Evolutionary conservation across 2,888 invertebrate genomes (phyloP), one percentile per base, ranked within the genome.

Genomic region (Heteropelma amictum): DNA sequence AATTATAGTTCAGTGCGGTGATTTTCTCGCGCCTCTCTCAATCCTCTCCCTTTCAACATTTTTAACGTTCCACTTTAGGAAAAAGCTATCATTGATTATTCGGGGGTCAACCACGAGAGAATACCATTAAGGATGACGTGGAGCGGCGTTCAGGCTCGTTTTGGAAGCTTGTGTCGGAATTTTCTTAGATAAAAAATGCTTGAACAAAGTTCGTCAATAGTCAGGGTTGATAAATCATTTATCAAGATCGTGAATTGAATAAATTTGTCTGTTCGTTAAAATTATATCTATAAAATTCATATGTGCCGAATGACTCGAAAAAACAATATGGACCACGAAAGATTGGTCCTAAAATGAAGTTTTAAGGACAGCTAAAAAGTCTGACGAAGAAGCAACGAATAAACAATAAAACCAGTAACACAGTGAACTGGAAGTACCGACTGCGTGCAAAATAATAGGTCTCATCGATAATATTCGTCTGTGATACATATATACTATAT

Each of bases 11-110:
- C 19, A 30, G 30, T 40, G 40, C 19, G 19, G 68, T 58, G 45
- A 67, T 75, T 75, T 71, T 71, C 71, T 67, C 75, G 75, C 74
- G 35, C 54, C 56, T 64, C 53, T 42, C 21, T 26, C 17, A 12
- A 8, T 33, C 12, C 17, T 8, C 33, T 8, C 7, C 58, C 53
- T 67, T 71, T 67, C 56, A 67, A 56, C 30, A 28, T 71, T 67
- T 74, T 71, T 42, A 67, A 71, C 49, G 49, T 75, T 75, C 71
- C 67, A 67, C 67, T 71, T 56, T 12, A 61, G 65, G 33, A 56
- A 61, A 63, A 75, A 61, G 56, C 47, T 58, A 54, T 58, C 67
- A 28, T 56, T 61, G 70, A 67, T 75, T 61, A 28, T n/a, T n/a
- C n/a, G n/a, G n/a, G n/a, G n/a, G n/a, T n/a, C 26, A 26, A 28